phyloP scores from a whole-genome alignment of 1,140 invertebrate species.

The Pectinophora gossypiella region DNA sequence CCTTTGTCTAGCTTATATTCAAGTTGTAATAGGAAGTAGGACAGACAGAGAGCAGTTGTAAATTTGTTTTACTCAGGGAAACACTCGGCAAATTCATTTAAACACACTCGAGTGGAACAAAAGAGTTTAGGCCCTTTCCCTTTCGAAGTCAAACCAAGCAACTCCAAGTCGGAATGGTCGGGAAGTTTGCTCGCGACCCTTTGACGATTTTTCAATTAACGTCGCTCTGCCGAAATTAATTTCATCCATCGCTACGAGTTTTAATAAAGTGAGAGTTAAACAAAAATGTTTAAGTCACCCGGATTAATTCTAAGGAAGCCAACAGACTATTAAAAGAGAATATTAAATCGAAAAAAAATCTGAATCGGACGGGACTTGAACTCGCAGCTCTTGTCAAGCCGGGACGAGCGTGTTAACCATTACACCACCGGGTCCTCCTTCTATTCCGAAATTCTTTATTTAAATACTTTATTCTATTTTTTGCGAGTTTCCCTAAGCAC shows the following conservation, averaged over 20 bases:
- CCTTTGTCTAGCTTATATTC: not conserved
- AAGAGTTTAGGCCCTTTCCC: not conserved
- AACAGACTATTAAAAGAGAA: not conserved
- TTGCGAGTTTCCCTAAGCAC: too few species aligned
- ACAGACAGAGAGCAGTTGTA: not conserved
- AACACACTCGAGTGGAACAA: not conserved
- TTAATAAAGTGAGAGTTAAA: not conserved
- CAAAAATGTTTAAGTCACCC: not conserved
- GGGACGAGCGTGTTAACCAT: too few species aligned
- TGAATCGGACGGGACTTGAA: not conserved
- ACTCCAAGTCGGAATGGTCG: not conserved
- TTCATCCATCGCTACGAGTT: not conserved
- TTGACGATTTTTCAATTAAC: not conserved
- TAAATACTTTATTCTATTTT: too few species aligned
- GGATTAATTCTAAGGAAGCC: not conserved
- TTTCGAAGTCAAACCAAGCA: not conserved
- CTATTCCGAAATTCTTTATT: too few species aligned
- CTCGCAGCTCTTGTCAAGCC: not conserved
- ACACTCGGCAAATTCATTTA: not conserved
- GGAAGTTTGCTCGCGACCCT: not conserved
- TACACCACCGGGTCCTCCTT: too few species aligned
- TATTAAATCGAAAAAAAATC: not conserved
- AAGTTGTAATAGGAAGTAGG: not conserved
- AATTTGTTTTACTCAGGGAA: not conserved
- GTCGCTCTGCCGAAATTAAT: not conserved